Evolutionary conservation across 30 jellyfish, hydroid and myxozoan genomes (phyloP), one percentile per base, ranked within the genome.

Genomic region (Pelagia noctiluca): DNA sequence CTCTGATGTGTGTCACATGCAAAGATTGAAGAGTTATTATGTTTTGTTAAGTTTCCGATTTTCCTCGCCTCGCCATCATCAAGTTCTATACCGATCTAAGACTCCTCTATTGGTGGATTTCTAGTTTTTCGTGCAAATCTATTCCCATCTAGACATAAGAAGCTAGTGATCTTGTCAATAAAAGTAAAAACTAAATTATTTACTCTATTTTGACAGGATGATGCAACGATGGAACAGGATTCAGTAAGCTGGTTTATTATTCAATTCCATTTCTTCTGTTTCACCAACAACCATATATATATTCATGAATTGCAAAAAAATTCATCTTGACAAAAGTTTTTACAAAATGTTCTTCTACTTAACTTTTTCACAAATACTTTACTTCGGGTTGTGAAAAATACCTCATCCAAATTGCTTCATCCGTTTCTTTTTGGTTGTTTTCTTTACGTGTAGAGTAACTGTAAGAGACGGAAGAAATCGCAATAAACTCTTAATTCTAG

Each of bases 181-280:
- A 16, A 16, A 16, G 8, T 42, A 42, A 8, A 16, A 42, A 16
- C 8, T 42, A 5, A 16, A 67, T 8, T 62, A 5, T 2, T 67
- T 67, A 2, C 35, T 32, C 33, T 16, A 22, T 8, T 10, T 32
- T 29, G 11, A 24, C 25, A 67, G 80, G 80, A 67, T 24, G 80
- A 30, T 1, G 80, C 34, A 67, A 16, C 57, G 12, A 67, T 67
- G 80, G 80, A 67, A 34, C 25, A 26, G 35, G 80, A 67, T 11
- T 32, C 80, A 30, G 80, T 67, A 67, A 22, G 78, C n/a, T n/a
- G n/a, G n/a, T n/a, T n/a, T n/a, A n/a, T n/a, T n/a, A n/a, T n/a
- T n/a, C n/a, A n/a, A n/a, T n/a, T n/a, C 57, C 8, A 42, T 42
- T 5, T 16, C 8, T 16, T 42, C 57, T 42, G 57, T 42, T 42